Evolutionary conservation across 2,888 invertebrate genomes (phyloP).

Genomic region (Cryptops parisi): DNA sequence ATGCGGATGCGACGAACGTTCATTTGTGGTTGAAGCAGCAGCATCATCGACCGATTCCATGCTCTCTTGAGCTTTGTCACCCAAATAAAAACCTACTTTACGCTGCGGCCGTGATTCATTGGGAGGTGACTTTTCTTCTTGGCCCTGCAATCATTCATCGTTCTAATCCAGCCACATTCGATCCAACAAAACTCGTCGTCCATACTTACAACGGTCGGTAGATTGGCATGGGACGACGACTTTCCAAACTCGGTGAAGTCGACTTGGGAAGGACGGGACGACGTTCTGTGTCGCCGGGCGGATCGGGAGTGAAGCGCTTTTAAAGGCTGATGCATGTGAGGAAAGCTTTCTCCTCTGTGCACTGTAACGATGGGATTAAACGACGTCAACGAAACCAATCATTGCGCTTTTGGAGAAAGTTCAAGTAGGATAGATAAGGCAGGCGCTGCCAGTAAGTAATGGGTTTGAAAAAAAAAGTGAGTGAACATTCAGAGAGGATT

Average conservation of each 20-base stretch:
- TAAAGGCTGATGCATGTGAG: conserved; percentile 46
- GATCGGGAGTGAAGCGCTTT: conserved; percentile 42
- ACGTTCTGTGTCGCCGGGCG: conserved; percentile 34
- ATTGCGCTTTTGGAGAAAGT: too few relatives aligned
- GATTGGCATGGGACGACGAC: not conserved
- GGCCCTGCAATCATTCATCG: too few relatives aligned
- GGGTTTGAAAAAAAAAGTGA: too few relatives aligned
- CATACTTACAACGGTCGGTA: not conserved
- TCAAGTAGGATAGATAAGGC: too few relatives aligned
- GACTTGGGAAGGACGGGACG: not conserved
- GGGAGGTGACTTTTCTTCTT: not conserved
- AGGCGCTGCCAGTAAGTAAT: too few relatives aligned
- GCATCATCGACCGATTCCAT: conserved; percentile 5
- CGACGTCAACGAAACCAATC: too few relatives aligned
- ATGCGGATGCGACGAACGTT: not conserved
- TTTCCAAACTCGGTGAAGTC: not conserved
- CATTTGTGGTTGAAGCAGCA: not conserved
- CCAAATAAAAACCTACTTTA: conserved; percentile 17
- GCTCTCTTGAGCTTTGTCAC: conserved; percentile 14
- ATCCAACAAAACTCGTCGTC: not conserved
- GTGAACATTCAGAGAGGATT: too few relatives aligned
- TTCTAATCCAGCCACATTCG: too few relatives aligned
- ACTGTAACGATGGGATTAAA: too few relatives aligned
- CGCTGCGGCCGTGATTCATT: not conserved
- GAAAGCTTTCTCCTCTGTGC: conserved; percentile 47